Percentiles rank a stretch among this genome's conserved stretches.
These are phyloP conservation scores for Prunella strophiata DNA, from an alignment of 2,797 vertebrate genomes.

Conservation along the genomic window DNA sequence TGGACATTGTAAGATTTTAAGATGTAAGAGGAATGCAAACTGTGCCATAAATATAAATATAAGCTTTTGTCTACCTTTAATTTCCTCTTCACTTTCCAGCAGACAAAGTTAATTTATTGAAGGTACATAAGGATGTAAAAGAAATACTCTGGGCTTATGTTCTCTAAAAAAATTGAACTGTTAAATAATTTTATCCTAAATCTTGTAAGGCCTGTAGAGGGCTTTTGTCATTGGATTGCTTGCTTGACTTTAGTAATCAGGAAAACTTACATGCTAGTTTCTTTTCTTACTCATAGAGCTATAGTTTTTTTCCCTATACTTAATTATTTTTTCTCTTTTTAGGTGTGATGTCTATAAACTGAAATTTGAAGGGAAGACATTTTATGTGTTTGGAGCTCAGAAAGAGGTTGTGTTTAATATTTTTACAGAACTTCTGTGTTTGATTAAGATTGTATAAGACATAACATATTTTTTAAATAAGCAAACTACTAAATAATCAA, in stretches of 20 bases:
- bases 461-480: background rate
- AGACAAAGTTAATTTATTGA: background rate
- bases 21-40: background rate
- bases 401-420: conserved; percentile 86
- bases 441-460: background rate
- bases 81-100: background rate
- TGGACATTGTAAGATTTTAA: background rate
- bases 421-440: background rate
- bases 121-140: background rate
- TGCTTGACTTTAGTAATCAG: background rate
- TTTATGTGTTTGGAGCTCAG: conserved; percentile 93
- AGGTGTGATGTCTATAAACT: conserved; percentile 96
- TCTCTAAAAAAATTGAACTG: conserved; percentile 3
- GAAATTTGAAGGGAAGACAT: conserved; percentile 98
- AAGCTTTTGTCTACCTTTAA: background rate
- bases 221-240: background rate
- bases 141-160: background rate
- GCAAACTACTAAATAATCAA: background rate
- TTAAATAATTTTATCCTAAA: background rate
- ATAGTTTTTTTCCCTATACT: background rate
- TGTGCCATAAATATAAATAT: background rate
- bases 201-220: background rate
- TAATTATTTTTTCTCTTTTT: conserved; percentile 67
- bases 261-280: background rate
- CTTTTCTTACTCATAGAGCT: background rate